Evolutionary conservation across 2,113 vertebrate species (phyloP).

Genomic region (Oryzias woworae): DNA sequence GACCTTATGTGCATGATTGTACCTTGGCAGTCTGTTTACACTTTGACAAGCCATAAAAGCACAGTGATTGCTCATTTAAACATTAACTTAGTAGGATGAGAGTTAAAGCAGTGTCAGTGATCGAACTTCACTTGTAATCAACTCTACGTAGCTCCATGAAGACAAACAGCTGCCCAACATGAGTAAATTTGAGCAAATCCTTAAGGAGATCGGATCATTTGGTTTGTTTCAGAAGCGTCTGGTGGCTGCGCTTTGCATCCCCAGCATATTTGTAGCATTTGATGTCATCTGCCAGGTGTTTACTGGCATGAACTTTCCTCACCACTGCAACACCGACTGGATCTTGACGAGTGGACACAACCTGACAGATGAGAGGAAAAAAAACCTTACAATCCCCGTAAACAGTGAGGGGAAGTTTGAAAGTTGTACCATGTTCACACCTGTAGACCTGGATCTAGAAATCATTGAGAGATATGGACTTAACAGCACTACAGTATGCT

Average conservation of each 20-base stretch:
- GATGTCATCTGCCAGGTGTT: constrained; percentile 86
- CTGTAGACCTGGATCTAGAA: constrained; percentile 73
- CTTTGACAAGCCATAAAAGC: constrained; percentile 11
- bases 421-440: constrained; percentile 83
- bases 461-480: constrained; percentile 76
- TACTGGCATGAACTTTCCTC: constrained; percentile 66
- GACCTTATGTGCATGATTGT: background rate
- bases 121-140: background rate
- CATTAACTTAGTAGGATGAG: constrained; percentile 41
- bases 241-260: constrained; percentile 71
- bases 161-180: constrained; percentile 38
- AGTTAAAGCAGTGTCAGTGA: background rate
- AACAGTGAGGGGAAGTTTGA: constrained; percentile 64
- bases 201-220: constrained; percentile 82
- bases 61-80: constrained; percentile 34
- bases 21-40: background rate
- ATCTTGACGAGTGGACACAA: constrained; percentile 72
- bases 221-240: constrained; percentile 83
- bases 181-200: constrained; percentile 76
- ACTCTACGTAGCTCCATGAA: background rate
- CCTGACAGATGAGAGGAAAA: constrained; percentile 72
- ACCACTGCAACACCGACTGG: constrained; percentile 86
- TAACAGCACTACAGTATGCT: constrained; percentile 76
- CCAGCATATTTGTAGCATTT: constrained; percentile 71
- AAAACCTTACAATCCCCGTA: constrained; percentile 80